phyloP scores from a whole-genome alignment of 1,140 invertebrate species.

The Zaprionus vittiger region DNA sequence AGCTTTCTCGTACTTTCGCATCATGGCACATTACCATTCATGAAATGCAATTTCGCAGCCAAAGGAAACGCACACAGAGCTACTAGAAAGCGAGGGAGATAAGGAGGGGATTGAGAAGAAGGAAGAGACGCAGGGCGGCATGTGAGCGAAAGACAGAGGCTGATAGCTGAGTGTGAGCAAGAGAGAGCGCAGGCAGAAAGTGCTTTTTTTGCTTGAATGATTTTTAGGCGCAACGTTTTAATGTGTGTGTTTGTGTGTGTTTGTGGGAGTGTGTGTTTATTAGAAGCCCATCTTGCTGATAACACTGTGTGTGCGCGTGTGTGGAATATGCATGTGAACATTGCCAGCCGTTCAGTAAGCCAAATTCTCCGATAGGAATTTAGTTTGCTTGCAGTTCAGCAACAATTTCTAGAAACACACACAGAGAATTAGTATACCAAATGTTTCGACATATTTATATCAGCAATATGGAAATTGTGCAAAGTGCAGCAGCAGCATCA shows the following conservation, averaged over 20 bases:
- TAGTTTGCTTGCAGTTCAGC: not conserved
- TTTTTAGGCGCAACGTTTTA: slow-evolving; percentile 75
- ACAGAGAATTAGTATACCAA: slow-evolving; percentile 1
- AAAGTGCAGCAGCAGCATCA: not conserved
- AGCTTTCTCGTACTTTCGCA: slow-evolving; percentile 45
- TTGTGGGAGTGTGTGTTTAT: slow-evolving; percentile 59
- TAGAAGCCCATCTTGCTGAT: slow-evolving; percentile 54
- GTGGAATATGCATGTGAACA: slow-evolving; percentile 55
- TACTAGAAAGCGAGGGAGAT: not conserved
- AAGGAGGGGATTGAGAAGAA: not conserved
- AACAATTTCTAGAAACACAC: not conserved
- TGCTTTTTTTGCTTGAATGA: slow-evolving; percentile 78
- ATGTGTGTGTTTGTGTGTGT: slow-evolving; percentile 50
- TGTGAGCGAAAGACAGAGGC: slow-evolving; percentile 3
- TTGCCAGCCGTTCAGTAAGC: slow-evolving; percentile 10
- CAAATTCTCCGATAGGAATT: slow-evolving; percentile 1
- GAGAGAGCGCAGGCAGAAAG: slow-evolving; percentile 53
- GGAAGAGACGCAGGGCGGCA: slow-evolving; percentile 15
- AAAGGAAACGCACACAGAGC: slow-evolving; percentile 62
- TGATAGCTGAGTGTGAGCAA: slow-evolving; percentile 2
- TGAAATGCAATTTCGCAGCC: slow-evolving; percentile 78
- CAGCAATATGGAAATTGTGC: slow-evolving; percentile 3
- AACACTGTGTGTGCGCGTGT: slow-evolving; percentile 14
- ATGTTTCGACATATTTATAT: not conserved
- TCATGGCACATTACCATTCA: slow-evolving; percentile 80